Conservation (phyloP, 2,797 vertebrate species). For the Platalea minor region DNA sequence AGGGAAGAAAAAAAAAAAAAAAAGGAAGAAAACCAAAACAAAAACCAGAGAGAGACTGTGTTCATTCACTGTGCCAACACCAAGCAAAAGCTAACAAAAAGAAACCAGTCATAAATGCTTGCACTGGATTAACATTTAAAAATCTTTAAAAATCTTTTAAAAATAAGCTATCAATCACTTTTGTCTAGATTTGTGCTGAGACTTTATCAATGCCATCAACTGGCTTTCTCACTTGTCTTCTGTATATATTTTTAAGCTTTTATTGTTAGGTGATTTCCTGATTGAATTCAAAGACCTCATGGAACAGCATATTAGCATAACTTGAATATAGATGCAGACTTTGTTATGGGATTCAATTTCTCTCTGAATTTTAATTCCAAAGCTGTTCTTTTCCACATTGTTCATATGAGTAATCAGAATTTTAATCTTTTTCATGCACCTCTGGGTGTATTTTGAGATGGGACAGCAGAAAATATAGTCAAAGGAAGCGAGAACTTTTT, state of each 20-base stretch:
- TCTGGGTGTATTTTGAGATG: background rate
- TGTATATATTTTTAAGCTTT: conserved; percentile 20
- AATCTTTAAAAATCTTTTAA: background rate
- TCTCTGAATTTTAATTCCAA: conserved; percentile 63
- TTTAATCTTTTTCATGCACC: conserved; percentile 13
- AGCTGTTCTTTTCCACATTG: conserved; percentile 39
- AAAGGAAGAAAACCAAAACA: background rate
- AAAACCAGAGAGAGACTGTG: background rate
- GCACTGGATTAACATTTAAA: background rate
- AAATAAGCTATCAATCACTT: background rate
- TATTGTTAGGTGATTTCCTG: conserved; percentile 59
- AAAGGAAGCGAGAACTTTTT: background rate
- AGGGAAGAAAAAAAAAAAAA: background rate
- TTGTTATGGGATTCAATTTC: conserved; percentile 47
- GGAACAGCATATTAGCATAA: conserved; percentile 45
- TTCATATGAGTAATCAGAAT: conserved; percentile 35
- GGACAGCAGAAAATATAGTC: background rate
- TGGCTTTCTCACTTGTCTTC: background rate
- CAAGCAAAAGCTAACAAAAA: background rate
- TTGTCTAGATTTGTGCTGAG: background rate
- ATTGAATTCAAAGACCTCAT: conserved; percentile 19
- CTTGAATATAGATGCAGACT: conserved; percentile 62
- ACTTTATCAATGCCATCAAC: conserved; percentile 31
- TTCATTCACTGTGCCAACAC: background rate
- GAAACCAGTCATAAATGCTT: background rate